Conservation (phyloP, 2,797 vertebrate genomes). For the Fundulus diaphanus region DNA sequence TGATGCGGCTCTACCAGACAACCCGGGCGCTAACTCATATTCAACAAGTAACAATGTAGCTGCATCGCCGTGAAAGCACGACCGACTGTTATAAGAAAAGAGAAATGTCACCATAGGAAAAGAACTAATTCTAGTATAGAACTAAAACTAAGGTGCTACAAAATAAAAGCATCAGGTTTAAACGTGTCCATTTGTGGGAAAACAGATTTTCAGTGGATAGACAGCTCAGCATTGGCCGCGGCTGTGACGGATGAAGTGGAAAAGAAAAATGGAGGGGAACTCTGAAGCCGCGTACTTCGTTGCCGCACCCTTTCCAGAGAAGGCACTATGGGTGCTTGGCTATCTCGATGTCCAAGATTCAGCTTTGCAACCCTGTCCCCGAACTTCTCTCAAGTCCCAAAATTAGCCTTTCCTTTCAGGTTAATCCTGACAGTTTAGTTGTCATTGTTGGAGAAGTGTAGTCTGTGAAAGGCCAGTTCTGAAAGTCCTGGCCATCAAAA, state of each 20-base stretch:
- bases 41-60: slow-evolving; percentile 46
- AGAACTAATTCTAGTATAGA: slow-evolving; percentile 39
- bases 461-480: slow-evolving; percentile 7
- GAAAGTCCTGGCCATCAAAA: slow-evolving; percentile 17
- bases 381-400: slow-evolving; percentile 31
- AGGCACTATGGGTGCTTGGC: slow-evolving; percentile 85
- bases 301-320: slow-evolving; percentile 79
- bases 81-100: slow-evolving; percentile 32
- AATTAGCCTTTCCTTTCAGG: slow-evolving; percentile 14
- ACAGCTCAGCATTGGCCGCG: slow-evolving; percentile 62
- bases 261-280: slow-evolving; percentile 67
- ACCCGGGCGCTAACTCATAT: no score
- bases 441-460: slow-evolving; percentile 25
- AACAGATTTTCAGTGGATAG: slow-evolving; percentile 52
- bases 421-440: slow-evolving; percentile 24
- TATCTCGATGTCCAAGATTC: slow-evolving; percentile 54
- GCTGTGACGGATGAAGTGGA: slow-evolving; percentile 67
- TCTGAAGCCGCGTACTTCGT: slow-evolving; percentile 56
- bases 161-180: slow-evolving; percentile 46
- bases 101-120: slow-evolving; percentile 36
- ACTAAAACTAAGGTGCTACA: slow-evolving; percentile 66
- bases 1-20: slow-evolving; percentile 37
- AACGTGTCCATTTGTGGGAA: slow-evolving; percentile 41
- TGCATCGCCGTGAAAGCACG: slow-evolving; percentile 39
- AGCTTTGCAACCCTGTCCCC: slow-evolving; percentile 36